A percentile compares a stretch with the other conserved stretches of the same genome.
Evolutionary conservation across 2,113 vertebrate genomes (phyloP).

Genomic region (Pycnonotus jocosus): DNA sequence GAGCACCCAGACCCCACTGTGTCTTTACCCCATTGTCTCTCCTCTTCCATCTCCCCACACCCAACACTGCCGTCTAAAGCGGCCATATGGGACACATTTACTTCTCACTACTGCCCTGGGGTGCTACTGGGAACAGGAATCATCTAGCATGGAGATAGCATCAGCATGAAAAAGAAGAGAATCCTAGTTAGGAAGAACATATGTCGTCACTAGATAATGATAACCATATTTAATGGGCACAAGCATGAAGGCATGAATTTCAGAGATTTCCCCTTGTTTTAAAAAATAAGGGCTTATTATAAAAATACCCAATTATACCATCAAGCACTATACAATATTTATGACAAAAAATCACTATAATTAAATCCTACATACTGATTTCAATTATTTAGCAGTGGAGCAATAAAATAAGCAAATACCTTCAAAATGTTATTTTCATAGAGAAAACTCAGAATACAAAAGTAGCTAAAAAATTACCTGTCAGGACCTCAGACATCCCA

Average conservation of each 20-base stretch:
- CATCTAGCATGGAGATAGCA: not conserved
- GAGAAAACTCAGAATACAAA: not conserved
- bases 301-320: not conserved
- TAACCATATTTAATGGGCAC: conserved; percentile 14
- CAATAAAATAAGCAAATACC: not conserved
- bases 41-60: not conserved
- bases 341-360: conserved; percentile 5
- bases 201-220: not conserved
- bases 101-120: not conserved
- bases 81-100: not conserved
- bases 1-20: rapidly evolving
- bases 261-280: not conserved
- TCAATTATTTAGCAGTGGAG: not conserved
- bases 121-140: not conserved
- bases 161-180: not conserved
- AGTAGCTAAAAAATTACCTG: not conserved
- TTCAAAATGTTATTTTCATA: not conserved
- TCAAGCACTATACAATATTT: not conserved
- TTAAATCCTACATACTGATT: not conserved
- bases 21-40: not conserved
- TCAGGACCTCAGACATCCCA: not conserved
- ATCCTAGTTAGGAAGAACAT: not conserved
- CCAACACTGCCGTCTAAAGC: not conserved
- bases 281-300: not conserved
- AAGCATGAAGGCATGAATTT: not conserved